phyloP scores from a whole-genome alignment of 35 echinoderm and acorn worm species.

The Eucidaris tribuloides region DNA sequence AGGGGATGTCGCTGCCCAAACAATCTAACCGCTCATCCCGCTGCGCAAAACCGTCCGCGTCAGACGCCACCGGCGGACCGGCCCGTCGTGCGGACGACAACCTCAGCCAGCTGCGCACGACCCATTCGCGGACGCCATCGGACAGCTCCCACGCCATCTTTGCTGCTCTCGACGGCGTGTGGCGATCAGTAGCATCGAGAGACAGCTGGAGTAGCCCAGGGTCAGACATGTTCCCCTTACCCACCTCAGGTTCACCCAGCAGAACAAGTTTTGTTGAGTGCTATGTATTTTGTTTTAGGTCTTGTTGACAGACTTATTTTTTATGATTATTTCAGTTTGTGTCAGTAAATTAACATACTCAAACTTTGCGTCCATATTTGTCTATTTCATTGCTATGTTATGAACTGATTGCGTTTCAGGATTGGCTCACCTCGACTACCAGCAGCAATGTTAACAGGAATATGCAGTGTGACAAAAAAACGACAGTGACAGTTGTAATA shows the following conservation, averaged over 20 bases:
- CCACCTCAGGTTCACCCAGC: constrained; percentile 54
- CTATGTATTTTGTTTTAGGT: too few relatives aligned
- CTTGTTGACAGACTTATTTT: too few relatives aligned
- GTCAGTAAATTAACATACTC: too few relatives aligned
- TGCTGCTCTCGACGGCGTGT: constrained; percentile 20
- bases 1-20: constrained; percentile 25
- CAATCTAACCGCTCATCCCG: neutral
- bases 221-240: constrained; percentile 47
- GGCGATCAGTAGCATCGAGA: constrained; percentile 17
- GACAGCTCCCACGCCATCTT: constrained; percentile 66
- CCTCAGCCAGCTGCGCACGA: constrained; percentile 54
- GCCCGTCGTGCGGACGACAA: constrained; percentile 80
- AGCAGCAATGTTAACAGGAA: too few relatives aligned
- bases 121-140: constrained; percentile 78
- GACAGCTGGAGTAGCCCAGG: constrained; percentile 69
- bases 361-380: too few relatives aligned
- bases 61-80: constrained; percentile 68
- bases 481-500: too few relatives aligned
- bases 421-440: too few relatives aligned
- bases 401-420: too few relatives aligned
- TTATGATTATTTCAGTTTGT: too few relatives aligned
- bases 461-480: too few relatives aligned
- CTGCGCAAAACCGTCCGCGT: too few relatives aligned
- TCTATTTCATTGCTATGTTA: too few relatives aligned
- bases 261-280: constrained; percentile 64